Evolutionary conservation across 1,140 invertebrate genomes (phyloP), one percentile per base, ranked within the genome.

Genomic region (Drosophila parabipectinata): DNA sequence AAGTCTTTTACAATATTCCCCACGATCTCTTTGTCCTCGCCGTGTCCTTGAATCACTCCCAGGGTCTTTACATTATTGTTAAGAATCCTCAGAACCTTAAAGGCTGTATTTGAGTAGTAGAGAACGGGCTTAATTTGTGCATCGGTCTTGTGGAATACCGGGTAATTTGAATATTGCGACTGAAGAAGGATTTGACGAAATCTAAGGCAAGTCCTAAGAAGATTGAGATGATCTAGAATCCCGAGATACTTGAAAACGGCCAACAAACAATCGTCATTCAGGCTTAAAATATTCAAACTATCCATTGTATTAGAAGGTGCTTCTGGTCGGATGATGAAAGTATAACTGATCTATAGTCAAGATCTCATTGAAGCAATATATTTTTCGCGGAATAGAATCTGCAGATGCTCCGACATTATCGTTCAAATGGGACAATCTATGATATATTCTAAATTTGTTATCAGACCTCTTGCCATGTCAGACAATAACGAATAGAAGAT

Each of bases 231-330:
- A 34, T 72, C 68, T 14, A 44, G 21, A 3, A 72, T 30, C 8
- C 26, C 18, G 18, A 72, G 18, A 44, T 71, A 72, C 6, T 60
- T 53, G 7, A 72, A 15, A 12, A 72, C 53, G 7, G 47, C 32
- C 0, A 21, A 18, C 6, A 72, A 12, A 7, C 66, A 72, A 10
- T 72, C 69, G 18, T 53, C 50, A 18, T 72, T 59, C 18, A 67
- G 21, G n/a, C 34, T n/a, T 4, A 67, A 30, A 52, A 67, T 45
- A 21, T 10, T 53, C 9, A 14, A 1, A 15, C 10, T 18, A 30
- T 21, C 21, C 21, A 21, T 21, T 21, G 2, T 21, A 21, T 21
- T 21, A 3, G 3, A 21, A 21, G 21, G 3, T 21, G 21, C 21
- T 21, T 21, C 21, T 21, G 21, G 21, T 21, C 21, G 21, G 12